Evolutionary conservation across 2,113 vertebrate genomes (phyloP).

Genomic region (Promerops cafer): DNA sequence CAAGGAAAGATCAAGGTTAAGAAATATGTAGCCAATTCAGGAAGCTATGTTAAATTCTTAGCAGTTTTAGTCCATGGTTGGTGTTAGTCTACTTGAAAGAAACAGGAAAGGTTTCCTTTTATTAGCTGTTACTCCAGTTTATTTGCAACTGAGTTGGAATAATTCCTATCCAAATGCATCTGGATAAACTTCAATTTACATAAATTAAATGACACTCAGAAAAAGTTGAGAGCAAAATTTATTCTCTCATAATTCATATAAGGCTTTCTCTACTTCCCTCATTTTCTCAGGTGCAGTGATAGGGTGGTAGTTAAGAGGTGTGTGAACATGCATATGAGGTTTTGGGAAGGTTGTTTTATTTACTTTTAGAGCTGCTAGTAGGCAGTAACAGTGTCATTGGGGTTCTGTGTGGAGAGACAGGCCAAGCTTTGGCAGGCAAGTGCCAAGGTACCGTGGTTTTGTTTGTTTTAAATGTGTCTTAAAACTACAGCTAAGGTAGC

Average conservation of each 20-base stretch:
- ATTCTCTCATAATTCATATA: background rate
- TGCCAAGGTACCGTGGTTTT: background rate
- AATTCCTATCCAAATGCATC: background rate
- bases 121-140: slow-evolving; percentile 13
- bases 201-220: background rate
- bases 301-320: background rate
- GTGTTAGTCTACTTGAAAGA: background rate
- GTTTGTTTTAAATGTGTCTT: background rate
- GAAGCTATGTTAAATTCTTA: slow-evolving; percentile 9
- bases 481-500: background rate
- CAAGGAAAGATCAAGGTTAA: background rate
- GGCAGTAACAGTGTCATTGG: background rate
- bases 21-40: background rate
- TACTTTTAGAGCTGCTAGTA: background rate
- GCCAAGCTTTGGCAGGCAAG: background rate
- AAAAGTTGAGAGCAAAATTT: background rate
- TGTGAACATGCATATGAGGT: background rate
- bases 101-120: slow-evolving; percentile 32
- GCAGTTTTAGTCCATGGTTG: background rate
- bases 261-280: background rate
- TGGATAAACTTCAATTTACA: background rate
- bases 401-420: background rate
- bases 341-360: background rate
- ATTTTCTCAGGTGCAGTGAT: background rate
- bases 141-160: background rate